These are phyloP conservation scores for Sebastes minor DNA, from an alignment of 2,797 vertebrate species.

Conservation along the genomic window DNA sequence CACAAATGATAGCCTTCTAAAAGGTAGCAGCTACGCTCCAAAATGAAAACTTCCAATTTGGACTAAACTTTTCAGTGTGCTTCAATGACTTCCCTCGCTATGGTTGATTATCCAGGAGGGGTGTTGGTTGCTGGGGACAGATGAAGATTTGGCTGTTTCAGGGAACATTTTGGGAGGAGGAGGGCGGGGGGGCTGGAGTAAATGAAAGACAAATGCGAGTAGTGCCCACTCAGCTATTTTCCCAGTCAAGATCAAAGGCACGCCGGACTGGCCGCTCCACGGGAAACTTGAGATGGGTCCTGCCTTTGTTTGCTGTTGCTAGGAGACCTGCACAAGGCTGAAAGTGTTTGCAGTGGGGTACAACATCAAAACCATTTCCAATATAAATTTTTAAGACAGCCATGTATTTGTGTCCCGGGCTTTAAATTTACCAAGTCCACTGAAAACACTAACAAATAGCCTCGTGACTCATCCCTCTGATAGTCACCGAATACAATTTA, in stretches of 20 bases:
- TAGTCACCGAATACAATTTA: constrained; percentile 48
- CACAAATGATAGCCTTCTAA: constrained; percentile 39
- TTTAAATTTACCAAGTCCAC: constrained; percentile 73
- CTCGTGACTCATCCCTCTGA: constrained; percentile 57
- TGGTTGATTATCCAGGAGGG: constrained; percentile 74
- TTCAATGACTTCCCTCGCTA: constrained; percentile 70
- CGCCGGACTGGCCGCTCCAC: constrained; percentile 81
- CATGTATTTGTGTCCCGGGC: constrained; percentile 74
- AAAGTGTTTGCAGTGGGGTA: constrained; percentile 86
- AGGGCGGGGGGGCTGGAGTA: constrained; percentile 65
- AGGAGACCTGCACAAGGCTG: constrained; percentile 83
- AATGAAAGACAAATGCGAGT: constrained; percentile 87
- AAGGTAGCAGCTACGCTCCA: constrained; percentile 43
- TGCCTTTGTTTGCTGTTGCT: constrained; percentile 90
- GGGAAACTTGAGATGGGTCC: constrained; percentile 87
- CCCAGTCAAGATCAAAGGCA: constrained; percentile 85
- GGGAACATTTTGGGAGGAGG: constrained; percentile 73
- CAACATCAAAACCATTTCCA: constrained; percentile 88
- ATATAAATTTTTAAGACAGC: constrained; percentile 85
- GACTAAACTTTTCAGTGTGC: constrained; percentile 66
- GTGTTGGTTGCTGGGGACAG: constrained; percentile 75
- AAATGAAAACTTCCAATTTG: constrained; percentile 61
- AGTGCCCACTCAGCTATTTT: constrained; percentile 84
- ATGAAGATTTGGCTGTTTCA: constrained; percentile 86
- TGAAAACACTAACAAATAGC: constrained; percentile 68